phyloP scores from a whole-genome alignment of 1,140 invertebrate species.

The Lasaia peninsularis region DNA sequence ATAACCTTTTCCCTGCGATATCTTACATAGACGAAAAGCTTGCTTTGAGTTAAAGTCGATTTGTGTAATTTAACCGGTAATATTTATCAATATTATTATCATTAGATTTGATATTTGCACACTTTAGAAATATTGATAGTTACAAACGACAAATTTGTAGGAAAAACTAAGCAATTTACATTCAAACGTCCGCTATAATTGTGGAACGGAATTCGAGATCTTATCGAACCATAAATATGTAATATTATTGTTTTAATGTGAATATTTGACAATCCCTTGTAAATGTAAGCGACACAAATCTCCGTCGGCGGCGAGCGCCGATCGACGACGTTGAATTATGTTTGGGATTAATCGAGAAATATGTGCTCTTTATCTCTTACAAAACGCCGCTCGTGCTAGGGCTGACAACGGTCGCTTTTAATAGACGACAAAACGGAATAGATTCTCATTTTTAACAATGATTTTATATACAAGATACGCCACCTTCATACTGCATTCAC shows the following conservation, averaged over 20 bases:
- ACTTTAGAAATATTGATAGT: no score
- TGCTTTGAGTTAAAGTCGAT: no score
- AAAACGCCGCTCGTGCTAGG: constrained; percentile 5
- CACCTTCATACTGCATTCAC: no score
- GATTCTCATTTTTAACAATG: no score
- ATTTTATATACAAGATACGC: no score
- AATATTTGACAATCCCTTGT: constrained; percentile 5
- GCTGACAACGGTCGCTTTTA: background rate
- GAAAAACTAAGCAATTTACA: background rate
- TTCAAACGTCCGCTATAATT: background rate
- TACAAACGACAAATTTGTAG: no score
- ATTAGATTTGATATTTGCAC: no score
- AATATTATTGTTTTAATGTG: constrained; percentile 8
- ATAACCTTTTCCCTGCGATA: no score
- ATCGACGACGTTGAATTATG: constrained; percentile 7
- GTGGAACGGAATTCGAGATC: background rate
- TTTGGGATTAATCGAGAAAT: constrained; percentile 12
- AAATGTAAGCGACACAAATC: constrained; percentile 5
- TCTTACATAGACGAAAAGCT: no score
- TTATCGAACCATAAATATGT: constrained; percentile 4
- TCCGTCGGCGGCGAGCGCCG: background rate
- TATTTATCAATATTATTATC: no score
- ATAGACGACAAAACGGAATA: background rate
- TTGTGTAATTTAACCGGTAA: no score
- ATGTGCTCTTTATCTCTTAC: constrained; percentile 9